Evolutionary conservation across 1,140 invertebrate genomes (phyloP).

Genomic region (Mactra quadrangularis): DNA sequence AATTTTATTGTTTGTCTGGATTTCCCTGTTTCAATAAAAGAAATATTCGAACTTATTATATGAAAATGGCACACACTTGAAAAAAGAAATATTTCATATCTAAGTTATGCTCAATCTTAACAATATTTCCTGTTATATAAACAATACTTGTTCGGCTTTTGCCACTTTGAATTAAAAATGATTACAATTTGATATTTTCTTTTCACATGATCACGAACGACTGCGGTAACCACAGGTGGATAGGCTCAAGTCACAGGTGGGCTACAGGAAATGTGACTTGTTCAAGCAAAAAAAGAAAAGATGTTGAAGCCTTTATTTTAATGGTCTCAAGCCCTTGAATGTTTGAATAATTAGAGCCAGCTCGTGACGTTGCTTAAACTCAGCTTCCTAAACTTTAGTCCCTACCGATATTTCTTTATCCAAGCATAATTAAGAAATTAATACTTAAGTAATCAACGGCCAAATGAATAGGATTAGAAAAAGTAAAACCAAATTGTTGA

Average conservation of each 20-base stretch:
- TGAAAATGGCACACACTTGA: slow-evolving; percentile 15
- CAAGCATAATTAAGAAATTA: too few relatives aligned
- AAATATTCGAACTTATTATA: not conserved
- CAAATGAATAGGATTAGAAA: too few relatives aligned
- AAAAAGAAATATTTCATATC: slow-evolving; percentile 4
- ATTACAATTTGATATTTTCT: not conserved
- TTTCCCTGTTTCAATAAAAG: slow-evolving; percentile 28
- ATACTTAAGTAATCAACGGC: too few relatives aligned
- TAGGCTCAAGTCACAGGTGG: not conserved
- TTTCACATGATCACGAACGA: slow-evolving; percentile 13
- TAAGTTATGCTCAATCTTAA: not conserved
- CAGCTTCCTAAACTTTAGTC: too few relatives aligned
- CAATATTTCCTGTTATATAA: not conserved
- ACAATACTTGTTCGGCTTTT: not conserved
- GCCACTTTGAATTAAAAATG: not conserved
- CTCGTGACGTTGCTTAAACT: too few relatives aligned
- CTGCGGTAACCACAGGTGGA: not conserved
- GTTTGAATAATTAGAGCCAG: too few relatives aligned
- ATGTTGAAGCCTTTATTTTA: too few relatives aligned
- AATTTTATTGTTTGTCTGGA: slow-evolving; percentile 21
- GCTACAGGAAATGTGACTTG: too few relatives aligned
- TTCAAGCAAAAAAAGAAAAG: too few relatives aligned
- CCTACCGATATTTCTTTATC: too few relatives aligned
- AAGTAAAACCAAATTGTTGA: too few relatives aligned
- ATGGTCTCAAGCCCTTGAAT: too few relatives aligned